phyloP scores from a whole-genome alignment of 1,140 invertebrate species.

The Tenebrio molitor region DNA sequence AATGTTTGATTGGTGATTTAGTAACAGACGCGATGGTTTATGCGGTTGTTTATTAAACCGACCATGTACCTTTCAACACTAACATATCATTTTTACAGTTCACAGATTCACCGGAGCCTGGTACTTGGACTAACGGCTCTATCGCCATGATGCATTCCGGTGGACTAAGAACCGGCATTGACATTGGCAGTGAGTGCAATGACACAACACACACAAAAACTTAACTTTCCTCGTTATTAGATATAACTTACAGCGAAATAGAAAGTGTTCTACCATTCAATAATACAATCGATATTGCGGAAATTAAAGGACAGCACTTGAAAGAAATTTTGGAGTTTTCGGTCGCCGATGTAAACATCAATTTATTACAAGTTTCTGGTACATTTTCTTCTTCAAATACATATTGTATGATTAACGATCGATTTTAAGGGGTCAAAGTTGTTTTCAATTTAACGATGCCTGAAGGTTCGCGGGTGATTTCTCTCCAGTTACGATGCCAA shows the following conservation, averaged over 20 bases:
- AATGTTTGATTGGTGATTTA: conserved; percentile 86
- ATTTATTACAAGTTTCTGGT: conserved; percentile 68
- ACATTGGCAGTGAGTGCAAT: conserved; percentile 68
- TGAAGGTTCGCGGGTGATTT: conserved; percentile 71
- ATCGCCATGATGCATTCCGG: conserved; percentile 80
- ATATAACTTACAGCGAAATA: conserved; percentile 70
- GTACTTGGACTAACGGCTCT: conserved; percentile 77
- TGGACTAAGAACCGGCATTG: conserved; percentile 75
- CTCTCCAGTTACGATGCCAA: conserved; percentile 72
- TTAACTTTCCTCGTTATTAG: conserved; percentile 50
- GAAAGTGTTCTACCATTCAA: conserved; percentile 70
- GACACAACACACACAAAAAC: not conserved
- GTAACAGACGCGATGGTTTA: conserved; percentile 81
- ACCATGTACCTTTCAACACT: not conserved
- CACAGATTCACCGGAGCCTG: conserved; percentile 62
- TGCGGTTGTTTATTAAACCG: conserved; percentile 63
- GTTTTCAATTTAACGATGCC: conserved; percentile 70
- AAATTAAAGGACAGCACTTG: conserved; percentile 69
- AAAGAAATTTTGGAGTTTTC: conserved; percentile 68
- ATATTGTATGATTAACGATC: not conserved
- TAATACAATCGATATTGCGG: conserved; percentile 71
- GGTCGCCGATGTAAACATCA: conserved; percentile 67
- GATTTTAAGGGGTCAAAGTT: conserved; percentile 65
- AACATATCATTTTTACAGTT: conserved; percentile 62
- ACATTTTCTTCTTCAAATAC: conserved; percentile 45